Conservation (phyloP, 1,140 invertebrate species). For the Popillia japonica region DNA sequence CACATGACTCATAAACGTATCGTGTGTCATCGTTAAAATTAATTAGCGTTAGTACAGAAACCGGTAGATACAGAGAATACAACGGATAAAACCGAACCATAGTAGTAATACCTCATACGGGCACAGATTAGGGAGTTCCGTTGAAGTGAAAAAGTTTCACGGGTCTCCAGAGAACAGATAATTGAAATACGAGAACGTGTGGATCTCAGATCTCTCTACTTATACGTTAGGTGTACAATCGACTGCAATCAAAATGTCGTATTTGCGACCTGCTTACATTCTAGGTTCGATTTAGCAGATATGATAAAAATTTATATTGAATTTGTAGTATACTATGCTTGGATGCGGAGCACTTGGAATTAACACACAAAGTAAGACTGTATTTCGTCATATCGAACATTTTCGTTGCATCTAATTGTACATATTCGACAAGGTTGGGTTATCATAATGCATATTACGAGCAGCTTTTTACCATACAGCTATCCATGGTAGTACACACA, state of each 20-base stretch:
- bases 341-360: too few species aligned
- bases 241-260: too few species aligned
- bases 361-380: too few species aligned
- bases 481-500: background rate
- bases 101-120: conserved; percentile 13
- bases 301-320: too few species aligned
- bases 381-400: too few species aligned
- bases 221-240: too few species aligned
- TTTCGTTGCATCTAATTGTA: background rate
- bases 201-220: background rate
- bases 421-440: background rate
- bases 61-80: background rate
- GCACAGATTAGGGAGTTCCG: conserved; percentile 33
- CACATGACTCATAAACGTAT: conserved; percentile 27
- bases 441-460: conserved; percentile 27
- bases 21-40: conserved; percentile 36
- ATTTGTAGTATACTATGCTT: too few species aligned
- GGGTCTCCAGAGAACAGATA: conserved; percentile 22
- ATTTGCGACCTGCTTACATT: too few species aligned
- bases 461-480: conserved; percentile 23
- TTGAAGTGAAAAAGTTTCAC: conserved; percentile 37
- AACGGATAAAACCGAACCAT: conserved; percentile 5
- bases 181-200: conserved; percentile 36
- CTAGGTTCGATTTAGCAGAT: too few species aligned
- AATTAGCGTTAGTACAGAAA: conserved; percentile 25